Evolutionary conservation across 2,888 invertebrate species (phyloP), one percentile per base, ranked within the genome.

Genomic region (Lottia gigantea): DNA sequence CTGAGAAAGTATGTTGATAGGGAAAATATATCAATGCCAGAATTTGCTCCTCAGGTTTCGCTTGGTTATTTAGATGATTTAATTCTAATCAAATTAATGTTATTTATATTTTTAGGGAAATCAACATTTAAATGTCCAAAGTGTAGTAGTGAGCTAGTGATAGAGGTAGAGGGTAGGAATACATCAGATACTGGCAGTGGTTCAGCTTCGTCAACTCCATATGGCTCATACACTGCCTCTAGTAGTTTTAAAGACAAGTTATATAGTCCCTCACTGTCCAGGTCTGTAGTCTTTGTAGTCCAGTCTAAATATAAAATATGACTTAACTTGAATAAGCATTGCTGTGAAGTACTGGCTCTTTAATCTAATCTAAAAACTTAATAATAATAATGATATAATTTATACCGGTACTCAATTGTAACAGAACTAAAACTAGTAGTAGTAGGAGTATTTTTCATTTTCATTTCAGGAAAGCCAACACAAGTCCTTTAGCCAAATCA

Each of bases 141-240:
- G 45, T 86, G 86, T 75, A 66, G 71, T 19, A 85, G 85, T 76
- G 79, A 82, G 26, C 72, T 79, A 62, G 70, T 82, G 14, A 73
- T 82, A 12, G 75, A 75, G 46, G 62, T 78, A 16, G 78, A 79
- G 25, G 25, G 55, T 25, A 19, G 46, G 23, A 49, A 55, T 0
- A 64, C 46, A 12, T 45, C 68, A 8, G 12, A 70, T 49, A 25
- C 70, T 2, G 47, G 63, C n/a, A 25, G 68, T 2, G 47, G 63
- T 15, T 46, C 46, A 12, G 62, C 63, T 2, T 45, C 62, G 0
- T 65, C 67, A 47, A 74, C 75, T 6, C 75, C 74, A 15, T 71
- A 71, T 19, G 76, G 74, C n/a, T 74, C 76, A 23, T 71, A 68
- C 45, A 55, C n/a, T 12, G 23, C 23, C 12, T 19, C 19, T 23